Base-by-base conservation (phyloP, 2,888 invertebrate species). In the Pristionchus fissidentatus region DNA sequence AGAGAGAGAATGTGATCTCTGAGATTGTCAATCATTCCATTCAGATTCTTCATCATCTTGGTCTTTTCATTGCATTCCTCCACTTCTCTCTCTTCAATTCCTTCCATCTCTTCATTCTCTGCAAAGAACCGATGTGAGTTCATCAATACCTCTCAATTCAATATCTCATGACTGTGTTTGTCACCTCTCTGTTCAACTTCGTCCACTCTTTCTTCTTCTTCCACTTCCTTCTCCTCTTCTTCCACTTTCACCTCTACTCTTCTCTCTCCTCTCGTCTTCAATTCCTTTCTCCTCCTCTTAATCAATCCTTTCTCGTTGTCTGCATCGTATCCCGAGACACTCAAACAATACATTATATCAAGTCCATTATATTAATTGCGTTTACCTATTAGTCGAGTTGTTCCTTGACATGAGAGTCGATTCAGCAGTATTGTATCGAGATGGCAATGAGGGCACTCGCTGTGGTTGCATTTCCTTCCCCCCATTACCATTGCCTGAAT, bases 291-390 rank as follows among this genome's bases (percentile, higher is more conserved):
- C 32, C 32, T 26, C 46, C 75, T 75, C 32, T 75, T 75, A 10
- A 75, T 75, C 75, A 75, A 75, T 49, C 75, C 75, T 49, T 75
- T 75, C 75, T 75, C 75, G 32, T 75, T 75, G 35, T 75, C 75
- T 1, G 75, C 75, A 75, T 75, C 75, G 49, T 75, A 75, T 1
- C 75, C 75, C 1, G 75, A 75, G 19, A 70, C 38, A 70, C 70
- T 70, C 2, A 70, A 70, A 70, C 32, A 32, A 60, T 3, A 29
- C 3, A 32, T 32, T 60, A 2, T 0, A 26, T 10, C 29, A 57
- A 26, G 10, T 3, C 5, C 10, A 26, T n/a, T 26, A n/a, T 15
- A 26, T 2, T 10, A 22, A n/a, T n/a, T n/a, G 57, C 52, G n/a
- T 10, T 15, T 8, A 60, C 60, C 60, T 60, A 26, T 32, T 60